Evolutionary conservation across 2,113 vertebrate genomes (phyloP).

Genomic region (Chrysochloris asiatica): DNA sequence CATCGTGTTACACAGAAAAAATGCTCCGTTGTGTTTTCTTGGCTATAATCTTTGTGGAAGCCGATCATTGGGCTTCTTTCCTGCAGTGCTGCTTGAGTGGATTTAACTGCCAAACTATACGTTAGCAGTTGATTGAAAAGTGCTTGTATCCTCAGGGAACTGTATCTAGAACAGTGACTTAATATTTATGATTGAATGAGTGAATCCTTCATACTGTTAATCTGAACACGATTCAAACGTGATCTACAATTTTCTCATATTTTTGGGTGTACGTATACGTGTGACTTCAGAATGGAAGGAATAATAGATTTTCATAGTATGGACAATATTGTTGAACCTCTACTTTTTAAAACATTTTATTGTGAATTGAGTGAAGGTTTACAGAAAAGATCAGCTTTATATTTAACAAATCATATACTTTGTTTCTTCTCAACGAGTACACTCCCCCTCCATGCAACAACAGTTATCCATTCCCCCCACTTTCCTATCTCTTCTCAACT

Average conservation of each 20-base stretch:
- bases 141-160: neutral
- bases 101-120: neutral
- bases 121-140: neutral
- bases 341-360: neutral
- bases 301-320: neutral
- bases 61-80: neutral
- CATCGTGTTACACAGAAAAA: neutral
- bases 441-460: too few species aligned
- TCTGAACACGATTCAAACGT: constrained; percentile 9
- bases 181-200: constrained; percentile 8
- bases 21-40: neutral
- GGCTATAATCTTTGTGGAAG: neutral
- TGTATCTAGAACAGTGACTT: neutral
- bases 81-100: neutral
- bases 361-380: too few species aligned
- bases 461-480: too few species aligned
- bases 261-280: neutral
- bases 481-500: too few species aligned
- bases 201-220: neutral
- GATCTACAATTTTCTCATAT: neutral
- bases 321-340: too few species aligned
- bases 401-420: too few species aligned
- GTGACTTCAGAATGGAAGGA: neutral
- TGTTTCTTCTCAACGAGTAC: too few species aligned
- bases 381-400: too few species aligned